phyloP scores from a whole-genome alignment of 2,888 invertebrate species.

The Cheilosia urbana region DNA sequence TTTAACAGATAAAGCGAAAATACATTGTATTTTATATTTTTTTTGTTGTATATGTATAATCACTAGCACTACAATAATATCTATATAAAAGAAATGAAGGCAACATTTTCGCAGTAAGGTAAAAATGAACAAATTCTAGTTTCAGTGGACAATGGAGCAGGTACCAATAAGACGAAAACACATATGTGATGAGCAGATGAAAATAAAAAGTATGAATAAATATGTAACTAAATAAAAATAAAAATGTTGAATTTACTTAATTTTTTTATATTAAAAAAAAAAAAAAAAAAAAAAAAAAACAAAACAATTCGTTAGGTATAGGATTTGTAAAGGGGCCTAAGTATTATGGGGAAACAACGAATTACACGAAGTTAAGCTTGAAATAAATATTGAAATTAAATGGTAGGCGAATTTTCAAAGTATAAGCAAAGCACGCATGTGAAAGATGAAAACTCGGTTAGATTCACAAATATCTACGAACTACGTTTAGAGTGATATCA shows the following conservation, averaged over 20 bases:
- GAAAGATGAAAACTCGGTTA: too few relatives aligned
- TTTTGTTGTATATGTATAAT: slow-evolving; percentile 59
- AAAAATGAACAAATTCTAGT: slow-evolving; percentile 60
- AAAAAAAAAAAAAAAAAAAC: neutral
- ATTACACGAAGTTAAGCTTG: neutral
- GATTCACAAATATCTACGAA: too few relatives aligned
- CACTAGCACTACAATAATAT: slow-evolving; percentile 78
- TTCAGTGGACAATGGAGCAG: slow-evolving; percentile 64
- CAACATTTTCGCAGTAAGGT: slow-evolving; percentile 59
- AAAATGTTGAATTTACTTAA: neutral
- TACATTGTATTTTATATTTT: slow-evolving; percentile 29
- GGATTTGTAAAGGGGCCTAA: neutral
- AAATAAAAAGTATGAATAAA: slow-evolving; percentile 25
- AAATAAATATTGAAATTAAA: too few relatives aligned
- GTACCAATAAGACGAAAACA: slow-evolving; percentile 60
- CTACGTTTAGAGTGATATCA: too few relatives aligned
- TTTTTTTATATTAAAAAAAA: neutral
- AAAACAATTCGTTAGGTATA: slow-evolving; percentile 2
- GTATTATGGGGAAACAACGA: neutral
- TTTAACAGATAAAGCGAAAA: slow-evolving; percentile 62
- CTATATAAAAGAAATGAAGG: slow-evolving; percentile 51
- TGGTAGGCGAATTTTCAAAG: too few relatives aligned
- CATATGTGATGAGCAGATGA: slow-evolving; percentile 47
- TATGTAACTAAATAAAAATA: slow-evolving; percentile 15
- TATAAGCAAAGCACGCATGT: too few relatives aligned